Conservation (phyloP, 2,113 vertebrate genomes). For the Sarotherodon lohbergeri region DNA sequence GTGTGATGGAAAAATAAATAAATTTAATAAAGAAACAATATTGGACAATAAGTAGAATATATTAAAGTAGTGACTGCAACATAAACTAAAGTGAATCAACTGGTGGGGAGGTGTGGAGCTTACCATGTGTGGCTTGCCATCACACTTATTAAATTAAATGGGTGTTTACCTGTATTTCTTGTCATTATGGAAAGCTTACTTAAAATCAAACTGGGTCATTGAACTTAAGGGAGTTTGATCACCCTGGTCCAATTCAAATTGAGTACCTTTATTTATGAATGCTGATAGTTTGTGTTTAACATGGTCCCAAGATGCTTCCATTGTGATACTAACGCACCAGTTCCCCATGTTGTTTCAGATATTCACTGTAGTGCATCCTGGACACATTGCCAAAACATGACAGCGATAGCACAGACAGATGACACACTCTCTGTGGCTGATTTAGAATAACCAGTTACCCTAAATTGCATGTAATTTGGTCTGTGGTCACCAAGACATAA, state of each 20-base stretch:
- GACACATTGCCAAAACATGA: too few species aligned
- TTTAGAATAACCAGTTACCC: neutral
- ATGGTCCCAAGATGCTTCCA: neutral
- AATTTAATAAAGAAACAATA: too few species aligned
- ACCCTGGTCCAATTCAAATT: neutral
- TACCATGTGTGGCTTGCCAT: too few species aligned
- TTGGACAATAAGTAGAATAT: too few species aligned
- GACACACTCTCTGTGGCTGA: neutral
- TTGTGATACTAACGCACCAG: neutral
- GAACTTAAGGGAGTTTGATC: neutral
- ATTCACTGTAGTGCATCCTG: neutral
- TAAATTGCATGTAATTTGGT: neutral
- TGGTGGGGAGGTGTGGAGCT: too few species aligned
- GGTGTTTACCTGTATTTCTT: neutral
- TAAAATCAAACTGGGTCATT: neutral
- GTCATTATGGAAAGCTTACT: neutral
- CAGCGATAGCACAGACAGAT: neutral
- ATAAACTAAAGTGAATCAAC: too few species aligned
- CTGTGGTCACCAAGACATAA: neutral
- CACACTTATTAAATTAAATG: neutral
- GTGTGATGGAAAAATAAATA: too few species aligned
- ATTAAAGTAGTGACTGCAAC: too few species aligned
- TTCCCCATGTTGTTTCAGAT: neutral
- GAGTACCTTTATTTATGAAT: neutral
- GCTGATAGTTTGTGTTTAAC: neutral